These are phyloP conservation scores for Apostichopus parvimensis DNA, from an alignment of 35 echinoderm and acorn worm species.

Conservation along the genomic window DNA sequence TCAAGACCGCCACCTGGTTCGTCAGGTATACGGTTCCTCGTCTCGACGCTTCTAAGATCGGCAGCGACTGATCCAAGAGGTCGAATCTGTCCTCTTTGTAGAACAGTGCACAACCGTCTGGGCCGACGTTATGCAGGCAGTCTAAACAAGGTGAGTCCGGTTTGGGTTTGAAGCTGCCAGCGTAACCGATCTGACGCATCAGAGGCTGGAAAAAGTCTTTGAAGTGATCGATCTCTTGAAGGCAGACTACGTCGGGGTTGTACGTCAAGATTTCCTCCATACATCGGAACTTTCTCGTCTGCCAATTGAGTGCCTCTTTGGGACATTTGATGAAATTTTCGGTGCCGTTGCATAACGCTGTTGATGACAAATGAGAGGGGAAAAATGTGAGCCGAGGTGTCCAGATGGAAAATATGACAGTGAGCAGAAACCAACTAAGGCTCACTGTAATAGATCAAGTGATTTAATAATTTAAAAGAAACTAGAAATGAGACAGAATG, in stretches of 20 bases:
- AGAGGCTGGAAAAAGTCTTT: slow-evolving; percentile 84
- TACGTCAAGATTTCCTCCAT: slow-evolving; percentile 96
- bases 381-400: too few relatives aligned
- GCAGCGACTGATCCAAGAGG: slow-evolving; percentile 50
- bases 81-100: slow-evolving; percentile 85
- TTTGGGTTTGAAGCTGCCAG: slow-evolving; percentile 88
- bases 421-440: too few relatives aligned
- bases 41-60: slow-evolving; percentile 56
- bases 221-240: slow-evolving; percentile 96
- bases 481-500: too few relatives aligned
- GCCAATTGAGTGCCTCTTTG: slow-evolving; percentile 75
- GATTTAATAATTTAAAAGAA: too few relatives aligned
- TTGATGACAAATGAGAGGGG: neutral
- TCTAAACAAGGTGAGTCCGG: slow-evolving; percentile 90
- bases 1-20: slow-evolving; percentile 83
- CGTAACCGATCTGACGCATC: slow-evolving; percentile 72
- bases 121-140: slow-evolving; percentile 72
- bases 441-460: too few relatives aligned
- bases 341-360: slow-evolving; percentile 78
- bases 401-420: too few relatives aligned
- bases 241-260: slow-evolving; percentile 92
- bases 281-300: slow-evolving; percentile 68
- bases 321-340: slow-evolving; percentile 99
- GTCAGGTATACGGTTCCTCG: slow-evolving; percentile 45
- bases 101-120: slow-evolving; percentile 93